phyloP scores from a whole-genome alignment of 2,797 vertebrate genomes.

The Artibeus jamaicensis region DNA sequence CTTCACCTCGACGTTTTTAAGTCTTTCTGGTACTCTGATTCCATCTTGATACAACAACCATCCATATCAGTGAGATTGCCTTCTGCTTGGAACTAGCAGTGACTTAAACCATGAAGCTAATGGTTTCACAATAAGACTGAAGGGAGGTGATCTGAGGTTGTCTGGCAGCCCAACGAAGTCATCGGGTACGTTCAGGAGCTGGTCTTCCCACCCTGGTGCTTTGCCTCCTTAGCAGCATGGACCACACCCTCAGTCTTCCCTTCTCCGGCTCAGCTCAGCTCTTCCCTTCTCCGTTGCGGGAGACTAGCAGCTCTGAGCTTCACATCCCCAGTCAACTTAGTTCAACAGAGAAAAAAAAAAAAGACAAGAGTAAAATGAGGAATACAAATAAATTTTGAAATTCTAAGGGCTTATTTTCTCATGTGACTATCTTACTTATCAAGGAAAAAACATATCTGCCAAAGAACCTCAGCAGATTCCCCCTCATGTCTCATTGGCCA shows the following conservation, averaged over 20 bases:
- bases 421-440: neutral
- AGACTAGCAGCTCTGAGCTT: neutral
- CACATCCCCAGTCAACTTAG: neutral
- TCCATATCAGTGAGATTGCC: neutral
- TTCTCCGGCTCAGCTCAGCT: too few relatives aligned
- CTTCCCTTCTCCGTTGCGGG: neutral
- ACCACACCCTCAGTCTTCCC: accelerated
- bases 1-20: neutral
- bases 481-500: neutral
- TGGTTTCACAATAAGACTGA: neutral
- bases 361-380: neutral
- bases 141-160: neutral
- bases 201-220: neutral
- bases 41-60: neutral
- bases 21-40: neutral
- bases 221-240: neutral
- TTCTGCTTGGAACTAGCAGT: neutral
- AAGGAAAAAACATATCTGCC: neutral
- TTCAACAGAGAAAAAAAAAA: neutral
- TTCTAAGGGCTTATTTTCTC: neutral
- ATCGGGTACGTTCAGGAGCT: neutral
- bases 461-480: neutral
- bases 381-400: neutral
- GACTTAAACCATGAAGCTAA: neutral
- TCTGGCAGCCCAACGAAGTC: neutral